phyloP scores from a whole-genome alignment of 2,797 vertebrate species.

The Pipistrellus nathusii region DNA sequence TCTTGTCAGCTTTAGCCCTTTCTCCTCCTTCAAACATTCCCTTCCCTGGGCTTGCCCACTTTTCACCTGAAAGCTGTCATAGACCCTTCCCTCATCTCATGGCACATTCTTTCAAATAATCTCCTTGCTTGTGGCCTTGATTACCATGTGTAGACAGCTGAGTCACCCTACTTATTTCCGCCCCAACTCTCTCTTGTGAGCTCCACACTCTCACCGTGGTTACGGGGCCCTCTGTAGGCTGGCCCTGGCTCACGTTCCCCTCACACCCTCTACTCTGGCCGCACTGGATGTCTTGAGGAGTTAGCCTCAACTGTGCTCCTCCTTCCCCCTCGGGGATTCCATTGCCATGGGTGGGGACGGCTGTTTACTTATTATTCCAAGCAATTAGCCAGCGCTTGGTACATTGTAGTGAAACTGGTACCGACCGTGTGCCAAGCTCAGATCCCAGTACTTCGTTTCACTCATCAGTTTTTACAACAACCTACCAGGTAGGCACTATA shows the following conservation, averaged over 20 bases:
- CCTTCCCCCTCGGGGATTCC: too few relatives aligned
- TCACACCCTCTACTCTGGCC: background rate
- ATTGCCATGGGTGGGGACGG: background rate
- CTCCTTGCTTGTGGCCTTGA: background rate
- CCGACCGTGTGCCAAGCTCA: background rate
- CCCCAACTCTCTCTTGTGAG: background rate
- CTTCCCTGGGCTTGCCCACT: background rate
- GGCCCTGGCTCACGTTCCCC: background rate
- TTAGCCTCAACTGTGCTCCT: background rate
- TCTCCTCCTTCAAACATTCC: background rate
- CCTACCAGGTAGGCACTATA: background rate
- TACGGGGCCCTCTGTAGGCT: rapidly evolving
- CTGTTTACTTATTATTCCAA: background rate
- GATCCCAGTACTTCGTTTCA: background rate
- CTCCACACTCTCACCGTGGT: background rate
- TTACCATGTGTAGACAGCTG: background rate
- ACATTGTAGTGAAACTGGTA: too few relatives aligned
- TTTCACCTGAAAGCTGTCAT: background rate
- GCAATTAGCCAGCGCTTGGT: background rate
- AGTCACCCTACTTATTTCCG: background rate
- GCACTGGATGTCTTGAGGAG: background rate
- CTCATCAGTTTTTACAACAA: background rate
- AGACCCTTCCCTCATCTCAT: background rate
- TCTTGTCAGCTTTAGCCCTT: background rate
- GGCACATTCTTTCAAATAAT: background rate